Percentiles rank a stretch among this genome's conserved stretches.
Conservation (phyloP, 2,797 vertebrate species). For the Spatula clypeata region DNA sequence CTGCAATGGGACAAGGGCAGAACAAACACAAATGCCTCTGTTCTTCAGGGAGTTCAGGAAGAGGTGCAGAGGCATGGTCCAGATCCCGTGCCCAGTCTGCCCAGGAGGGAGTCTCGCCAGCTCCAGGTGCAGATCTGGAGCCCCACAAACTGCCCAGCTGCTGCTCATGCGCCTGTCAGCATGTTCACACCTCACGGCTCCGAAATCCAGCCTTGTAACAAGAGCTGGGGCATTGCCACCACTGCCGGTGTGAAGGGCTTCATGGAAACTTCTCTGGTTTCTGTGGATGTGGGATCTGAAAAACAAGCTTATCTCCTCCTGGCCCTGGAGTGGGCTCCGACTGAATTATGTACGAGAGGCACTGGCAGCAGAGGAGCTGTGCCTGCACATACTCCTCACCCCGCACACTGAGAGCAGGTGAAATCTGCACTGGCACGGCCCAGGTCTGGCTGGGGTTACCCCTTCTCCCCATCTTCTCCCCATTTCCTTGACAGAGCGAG, state of each 20-base stretch:
- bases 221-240: neutral
- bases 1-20: neutral
- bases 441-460: rapidly evolving
- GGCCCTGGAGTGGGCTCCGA: neutral
- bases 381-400: rapidly evolving
- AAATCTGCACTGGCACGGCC: neutral
- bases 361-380: rapidly evolving
- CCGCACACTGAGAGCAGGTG: rapidly evolving
- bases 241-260: neutral
- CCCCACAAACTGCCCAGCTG: neutral
- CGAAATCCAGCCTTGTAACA: constrained; percentile 12
- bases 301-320: neutral
- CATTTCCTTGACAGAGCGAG: rapidly evolving
- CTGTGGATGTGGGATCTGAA: neutral
- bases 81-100: neutral
- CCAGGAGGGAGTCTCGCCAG: neutral
- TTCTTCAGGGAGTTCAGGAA: no score
- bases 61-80: no score
- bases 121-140: neutral
- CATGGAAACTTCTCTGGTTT: constrained; percentile 35
- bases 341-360: neutral
- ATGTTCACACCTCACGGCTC: neutral
- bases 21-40: no score
- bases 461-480: neutral
- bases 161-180: rapidly evolving